These are phyloP conservation scores for Colaptes auratus DNA, from an alignment of 2,113 vertebrate species.

Conservation along the genomic window DNA sequence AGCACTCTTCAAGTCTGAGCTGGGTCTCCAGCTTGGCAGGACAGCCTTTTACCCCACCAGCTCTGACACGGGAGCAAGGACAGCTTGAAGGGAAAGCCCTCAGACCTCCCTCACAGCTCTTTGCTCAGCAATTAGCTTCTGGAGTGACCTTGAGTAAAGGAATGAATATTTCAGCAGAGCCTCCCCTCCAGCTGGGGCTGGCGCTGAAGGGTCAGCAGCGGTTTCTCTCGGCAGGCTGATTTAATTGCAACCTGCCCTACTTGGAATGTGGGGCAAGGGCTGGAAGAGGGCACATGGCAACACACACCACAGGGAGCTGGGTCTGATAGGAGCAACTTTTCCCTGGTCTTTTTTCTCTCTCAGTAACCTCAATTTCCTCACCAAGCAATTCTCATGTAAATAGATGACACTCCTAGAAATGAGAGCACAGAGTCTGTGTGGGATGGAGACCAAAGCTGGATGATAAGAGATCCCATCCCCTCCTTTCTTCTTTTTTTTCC, in stretches of 20 bases:
- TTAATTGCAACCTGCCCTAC: conserved; percentile 40
- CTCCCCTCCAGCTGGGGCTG: not conserved
- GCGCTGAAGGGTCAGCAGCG: not conserved
- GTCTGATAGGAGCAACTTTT: not conserved
- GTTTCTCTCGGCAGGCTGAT: not conserved
- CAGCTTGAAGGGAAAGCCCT: not conserved
- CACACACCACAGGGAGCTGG: accelerated
- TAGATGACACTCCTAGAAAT: conserved; percentile 55
- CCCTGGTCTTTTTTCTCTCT: not conserved
- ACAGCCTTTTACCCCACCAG: accelerated
- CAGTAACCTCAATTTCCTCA: conserved; percentile 37
- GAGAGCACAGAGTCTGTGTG: not conserved
- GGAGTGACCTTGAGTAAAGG: not conserved
- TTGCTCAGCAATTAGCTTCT: not conserved
- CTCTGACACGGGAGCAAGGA: not conserved
- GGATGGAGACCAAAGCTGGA: not conserved
- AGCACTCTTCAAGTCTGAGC: not conserved
- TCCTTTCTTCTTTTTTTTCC: not conserved
- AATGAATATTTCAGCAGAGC: not conserved
- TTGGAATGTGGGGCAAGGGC: conserved; percentile 62
- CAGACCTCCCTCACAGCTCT: not conserved
- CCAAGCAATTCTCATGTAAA: not conserved
- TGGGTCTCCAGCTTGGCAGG: not conserved
- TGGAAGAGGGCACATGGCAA: not conserved
- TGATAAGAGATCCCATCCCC: not conserved